Evolutionary conservation across 2,113 vertebrate genomes (phyloP).

Genomic region (Pagrus major): DNA sequence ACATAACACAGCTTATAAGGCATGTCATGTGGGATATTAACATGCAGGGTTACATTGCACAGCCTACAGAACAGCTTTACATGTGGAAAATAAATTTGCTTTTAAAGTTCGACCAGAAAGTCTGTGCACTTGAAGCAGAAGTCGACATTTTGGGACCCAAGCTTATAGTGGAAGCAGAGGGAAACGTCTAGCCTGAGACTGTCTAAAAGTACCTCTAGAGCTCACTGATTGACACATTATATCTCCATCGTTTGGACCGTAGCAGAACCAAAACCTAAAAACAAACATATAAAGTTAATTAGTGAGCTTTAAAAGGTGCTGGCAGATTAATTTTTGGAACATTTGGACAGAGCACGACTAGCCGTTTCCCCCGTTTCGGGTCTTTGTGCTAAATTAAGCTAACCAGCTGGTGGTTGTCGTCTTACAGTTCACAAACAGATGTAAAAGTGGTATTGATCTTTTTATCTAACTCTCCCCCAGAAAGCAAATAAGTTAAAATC

Average conservation of each 20-base stretch:
- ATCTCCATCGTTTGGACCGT: neutral
- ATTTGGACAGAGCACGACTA: neutral
- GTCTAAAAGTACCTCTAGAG: neutral
- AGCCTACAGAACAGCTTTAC: slow-evolving; percentile 6
- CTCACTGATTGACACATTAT: neutral
- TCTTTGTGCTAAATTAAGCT: neutral
- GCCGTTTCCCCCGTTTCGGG: neutral
- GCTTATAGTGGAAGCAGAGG: neutral
- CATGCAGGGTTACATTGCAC: slow-evolving; percentile 45
- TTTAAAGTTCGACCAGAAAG: neutral
- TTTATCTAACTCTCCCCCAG: neutral
- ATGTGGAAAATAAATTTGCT: neutral
- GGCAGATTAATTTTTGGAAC: neutral
- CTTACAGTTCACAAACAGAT: neutral
- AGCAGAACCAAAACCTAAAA: neutral
- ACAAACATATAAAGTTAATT: neutral
- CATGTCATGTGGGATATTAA: slow-evolving; percentile 28
- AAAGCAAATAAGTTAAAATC: no score
- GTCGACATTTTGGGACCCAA: neutral
- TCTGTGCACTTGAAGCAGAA: neutral
- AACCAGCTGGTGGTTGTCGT: neutral
- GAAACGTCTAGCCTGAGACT: neutral
- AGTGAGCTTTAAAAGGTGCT: neutral
- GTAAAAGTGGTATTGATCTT: neutral
- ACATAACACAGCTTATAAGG: neutral